Evolutionary conservation across 2,888 invertebrate species (phyloP), one percentile per base, ranked within the genome.

Genomic region (Corythucha ciliata): DNA sequence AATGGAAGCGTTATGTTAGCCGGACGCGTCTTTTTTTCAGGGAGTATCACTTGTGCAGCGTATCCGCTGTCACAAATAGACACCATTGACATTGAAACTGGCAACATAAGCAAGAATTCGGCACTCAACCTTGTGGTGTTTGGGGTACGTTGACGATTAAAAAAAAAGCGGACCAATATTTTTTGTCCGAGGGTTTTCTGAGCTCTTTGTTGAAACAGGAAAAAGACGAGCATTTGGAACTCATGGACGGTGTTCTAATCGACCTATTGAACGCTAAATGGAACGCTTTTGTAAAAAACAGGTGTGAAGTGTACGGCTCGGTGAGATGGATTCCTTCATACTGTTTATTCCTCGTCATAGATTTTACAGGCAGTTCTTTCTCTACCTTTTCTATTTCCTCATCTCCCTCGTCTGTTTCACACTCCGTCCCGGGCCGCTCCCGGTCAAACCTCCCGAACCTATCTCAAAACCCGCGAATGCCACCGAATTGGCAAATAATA

Each of bases 191-290:
- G 10, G 29, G 10, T 29, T 10, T 29, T 10, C 12, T 29, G 10
- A 10, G 29, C 10, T 29, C 12, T 12, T 29, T 12, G 10, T 37
- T 37, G 8, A 72, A 73, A 40, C 64, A 93, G 93, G 92, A 92
- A 64, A 89, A 87, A 71, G 83, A 87, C 61, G 91, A 90, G 64
- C 97, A 98, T 72, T 74, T 98, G 62, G 92, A 93, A 62, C 74
- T 98, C 48, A 78, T 97, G 72, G 94, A 96, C 67, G 96, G 96
- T 0, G 81, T 94, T 61, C 72, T 97, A 39, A 88, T 93, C 18
- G 92, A 96, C 67, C 75, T 98, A 14, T 70, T 98, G 10, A 84
- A 92, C 66, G 92, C 93, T 3, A 98, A 98, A 73, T 98, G 97
- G 97, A 90, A 93, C 63, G 87, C 93, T 0, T 97, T 94, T 68